Conservation (phyloP, 2,113 vertebrate species). For the Clinocottus analis region DNA sequence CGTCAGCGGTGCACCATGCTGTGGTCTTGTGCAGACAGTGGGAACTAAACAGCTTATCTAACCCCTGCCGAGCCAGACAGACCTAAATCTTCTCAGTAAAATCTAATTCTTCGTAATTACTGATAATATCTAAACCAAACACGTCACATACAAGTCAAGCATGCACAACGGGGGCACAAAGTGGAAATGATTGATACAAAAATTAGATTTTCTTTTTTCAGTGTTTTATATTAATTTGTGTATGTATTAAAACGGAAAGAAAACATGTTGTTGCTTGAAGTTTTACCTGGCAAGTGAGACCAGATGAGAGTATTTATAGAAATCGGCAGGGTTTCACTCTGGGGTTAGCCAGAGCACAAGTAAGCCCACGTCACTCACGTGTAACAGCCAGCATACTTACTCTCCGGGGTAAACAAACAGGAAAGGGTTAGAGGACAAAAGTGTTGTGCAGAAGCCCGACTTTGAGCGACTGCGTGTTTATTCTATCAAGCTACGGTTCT, state of each 20-base stretch:
- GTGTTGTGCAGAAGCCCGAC: slow-evolving; percentile 7
- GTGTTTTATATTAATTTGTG: not conserved
- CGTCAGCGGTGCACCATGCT: slow-evolving; percentile 20
- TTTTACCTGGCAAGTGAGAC: slow-evolving; percentile 19
- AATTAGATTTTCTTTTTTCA: not conserved
- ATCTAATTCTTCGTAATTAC: slow-evolving; percentile 71
- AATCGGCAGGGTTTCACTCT: slow-evolving; percentile 28
- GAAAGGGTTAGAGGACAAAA: slow-evolving; percentile 48
- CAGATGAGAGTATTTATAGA: slow-evolving; percentile 58
- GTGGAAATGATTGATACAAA: not conserved
- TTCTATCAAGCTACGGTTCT: not conserved
- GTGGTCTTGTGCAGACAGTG: slow-evolving; percentile 48
- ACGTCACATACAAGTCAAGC: not conserved
- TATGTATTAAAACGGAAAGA: not conserved
- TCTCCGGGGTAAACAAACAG: slow-evolving; percentile 63
- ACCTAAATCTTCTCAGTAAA: slow-evolving; percentile 64
- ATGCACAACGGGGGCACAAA: not conserved
- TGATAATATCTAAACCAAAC: slow-evolving; percentile 43
- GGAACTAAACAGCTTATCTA: slow-evolving; percentile 69
- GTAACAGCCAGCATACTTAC: slow-evolving; percentile 43
- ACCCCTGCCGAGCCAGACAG: slow-evolving; percentile 63
- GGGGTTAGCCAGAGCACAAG: slow-evolving; percentile 47
- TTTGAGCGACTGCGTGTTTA: slow-evolving; percentile 18
- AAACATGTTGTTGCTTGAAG: not conserved
- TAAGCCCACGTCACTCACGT: slow-evolving; percentile 31